These are phyloP conservation scores for Barypeithes pellucidus DNA, from an alignment of 2,888 invertebrate species.

Conservation along the genomic window DNA sequence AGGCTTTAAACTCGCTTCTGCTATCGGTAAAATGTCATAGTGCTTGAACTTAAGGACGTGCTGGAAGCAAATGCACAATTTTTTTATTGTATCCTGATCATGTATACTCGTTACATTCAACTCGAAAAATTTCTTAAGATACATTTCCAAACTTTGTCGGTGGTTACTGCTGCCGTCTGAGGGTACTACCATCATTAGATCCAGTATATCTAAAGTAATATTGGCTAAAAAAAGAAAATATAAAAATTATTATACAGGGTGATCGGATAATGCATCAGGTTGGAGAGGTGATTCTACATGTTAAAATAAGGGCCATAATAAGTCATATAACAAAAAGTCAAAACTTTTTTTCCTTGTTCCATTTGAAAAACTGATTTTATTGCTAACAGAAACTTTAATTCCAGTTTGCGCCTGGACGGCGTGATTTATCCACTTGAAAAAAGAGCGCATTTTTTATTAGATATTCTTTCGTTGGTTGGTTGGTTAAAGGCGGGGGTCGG, in stretches of 20 bases:
- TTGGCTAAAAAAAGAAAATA: slow-evolving; percentile 38
- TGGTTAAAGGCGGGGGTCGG: too few relatives aligned
- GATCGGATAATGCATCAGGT: too few relatives aligned
- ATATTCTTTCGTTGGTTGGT: too few relatives aligned
- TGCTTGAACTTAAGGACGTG: slow-evolving; percentile 57
- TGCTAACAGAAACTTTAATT: too few relatives aligned
- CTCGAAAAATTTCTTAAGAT: slow-evolving; percentile 21
- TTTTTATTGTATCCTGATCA: slow-evolving; percentile 54
- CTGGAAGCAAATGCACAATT: slow-evolving; percentile 58
- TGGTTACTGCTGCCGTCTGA: slow-evolving; percentile 3
- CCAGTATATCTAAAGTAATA: slow-evolving; percentile 38
- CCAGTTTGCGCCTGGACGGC: too few relatives aligned
- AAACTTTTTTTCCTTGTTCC: too few relatives aligned
- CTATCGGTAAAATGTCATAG: slow-evolving; percentile 53
- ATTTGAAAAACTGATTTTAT: too few relatives aligned
- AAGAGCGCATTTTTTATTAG: too few relatives aligned
- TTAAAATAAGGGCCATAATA: too few relatives aligned
- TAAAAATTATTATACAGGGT: not conserved
- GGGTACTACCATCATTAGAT: slow-evolving; percentile 32
- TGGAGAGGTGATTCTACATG: too few relatives aligned
- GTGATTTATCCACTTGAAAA: too few relatives aligned
- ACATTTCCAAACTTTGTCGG: slow-evolving; percentile 18
- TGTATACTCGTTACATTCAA: slow-evolving; percentile 23
- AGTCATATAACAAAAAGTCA: too few relatives aligned
- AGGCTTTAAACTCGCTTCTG: slow-evolving; percentile 50